Evolutionary conservation across 1,140 invertebrate species (phyloP).

Genomic region (Eurosta solidaginis): DNA sequence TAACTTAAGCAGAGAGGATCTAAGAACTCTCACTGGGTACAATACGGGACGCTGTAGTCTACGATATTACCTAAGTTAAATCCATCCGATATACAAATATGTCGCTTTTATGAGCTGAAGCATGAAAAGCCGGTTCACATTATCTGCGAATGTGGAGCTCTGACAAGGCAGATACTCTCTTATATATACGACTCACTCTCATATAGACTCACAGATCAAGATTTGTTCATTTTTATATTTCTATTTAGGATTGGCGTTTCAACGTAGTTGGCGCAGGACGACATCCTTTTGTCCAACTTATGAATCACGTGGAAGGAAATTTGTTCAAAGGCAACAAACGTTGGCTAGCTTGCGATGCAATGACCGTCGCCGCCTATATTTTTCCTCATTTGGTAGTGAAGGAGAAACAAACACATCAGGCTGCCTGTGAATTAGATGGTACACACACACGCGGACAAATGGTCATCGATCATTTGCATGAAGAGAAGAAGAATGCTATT

Average conservation of each 20-base stretch:
- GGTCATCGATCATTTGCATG: slow-evolving; percentile 45
- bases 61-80: too few relatives aligned
- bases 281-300: slow-evolving; percentile 59
- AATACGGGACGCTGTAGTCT: too few relatives aligned
- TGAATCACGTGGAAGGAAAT: slow-evolving; percentile 63
- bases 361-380: slow-evolving; percentile 63
- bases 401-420: slow-evolving; percentile 42
- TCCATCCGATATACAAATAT: too few relatives aligned
- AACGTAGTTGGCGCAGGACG: slow-evolving; percentile 42
- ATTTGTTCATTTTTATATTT: background rate
- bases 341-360: slow-evolving; percentile 64
- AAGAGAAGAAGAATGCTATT: slow-evolving; percentile 40
- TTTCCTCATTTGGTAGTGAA: slow-evolving; percentile 33
- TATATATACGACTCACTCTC: background rate
- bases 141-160: too few relatives aligned
- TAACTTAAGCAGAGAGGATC: too few relatives aligned
- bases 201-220: background rate
- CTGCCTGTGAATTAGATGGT: slow-evolving; percentile 44
- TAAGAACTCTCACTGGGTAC: too few relatives aligned
- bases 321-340: slow-evolving; percentile 47
- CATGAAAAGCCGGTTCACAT: too few relatives aligned
- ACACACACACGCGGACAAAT: slow-evolving; percentile 46
- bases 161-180: background rate
- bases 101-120: too few relatives aligned
- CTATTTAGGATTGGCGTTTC: slow-evolving; percentile 63